phyloP scores from a whole-genome alignment of 2,113 vertebrate species.

The Corythaeola cristata region DNA sequence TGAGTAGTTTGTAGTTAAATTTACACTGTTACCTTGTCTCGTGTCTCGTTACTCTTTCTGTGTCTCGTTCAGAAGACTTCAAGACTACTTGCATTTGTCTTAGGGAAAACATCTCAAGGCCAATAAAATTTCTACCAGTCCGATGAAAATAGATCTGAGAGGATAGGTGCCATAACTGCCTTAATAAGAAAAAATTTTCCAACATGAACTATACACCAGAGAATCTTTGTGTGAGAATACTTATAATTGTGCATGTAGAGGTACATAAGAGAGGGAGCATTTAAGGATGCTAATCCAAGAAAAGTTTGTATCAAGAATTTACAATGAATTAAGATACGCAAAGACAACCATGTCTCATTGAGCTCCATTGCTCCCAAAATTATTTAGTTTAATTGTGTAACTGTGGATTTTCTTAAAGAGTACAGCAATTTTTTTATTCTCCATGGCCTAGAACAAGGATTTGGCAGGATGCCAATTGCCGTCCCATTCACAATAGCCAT shows the following conservation, averaged over 20 bases:
- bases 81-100: not conserved
- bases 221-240: not conserved
- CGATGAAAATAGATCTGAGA: not conserved
- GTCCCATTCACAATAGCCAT: not conserved
- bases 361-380: not conserved
- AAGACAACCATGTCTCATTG: not conserved
- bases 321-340: not conserved
- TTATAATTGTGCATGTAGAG: not conserved
- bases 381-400: not conserved
- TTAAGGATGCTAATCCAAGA: not conserved
- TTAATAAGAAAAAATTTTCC: not conserved
- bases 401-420: not conserved
- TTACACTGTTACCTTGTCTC: not conserved
- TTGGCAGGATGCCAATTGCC: not conserved
- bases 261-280: not conserved
- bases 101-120: not conserved
- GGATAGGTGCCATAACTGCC: not conserved
- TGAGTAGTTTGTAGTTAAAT: not conserved
- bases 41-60: not conserved
- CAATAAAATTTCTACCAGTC: not conserved
- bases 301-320: not conserved
- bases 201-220: fast-evolving
- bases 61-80: not conserved
- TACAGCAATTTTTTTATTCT: not conserved
- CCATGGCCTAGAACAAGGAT: not conserved